Evolutionary conservation across 2,113 vertebrate species (phyloP).

Genomic region (Laterallus jamaicensis): DNA sequence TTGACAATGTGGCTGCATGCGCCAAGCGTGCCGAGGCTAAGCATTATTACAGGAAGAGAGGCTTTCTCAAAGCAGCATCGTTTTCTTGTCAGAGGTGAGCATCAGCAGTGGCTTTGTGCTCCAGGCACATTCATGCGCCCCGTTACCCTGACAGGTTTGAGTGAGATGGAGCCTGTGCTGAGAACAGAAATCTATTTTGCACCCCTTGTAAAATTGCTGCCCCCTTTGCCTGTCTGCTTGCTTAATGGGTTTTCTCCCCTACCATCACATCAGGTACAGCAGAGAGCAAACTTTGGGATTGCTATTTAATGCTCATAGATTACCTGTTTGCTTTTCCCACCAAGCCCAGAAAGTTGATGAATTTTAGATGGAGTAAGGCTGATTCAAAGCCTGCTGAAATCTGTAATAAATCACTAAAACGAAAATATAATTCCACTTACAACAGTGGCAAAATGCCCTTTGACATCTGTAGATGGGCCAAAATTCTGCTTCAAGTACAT

Average conservation of each 20-base stretch:
- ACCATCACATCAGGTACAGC: background rate
- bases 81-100: background rate
- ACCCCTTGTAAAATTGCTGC: background rate
- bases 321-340: constrained; percentile 35
- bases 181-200: background rate
- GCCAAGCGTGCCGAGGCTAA: background rate
- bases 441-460: constrained; percentile 2
- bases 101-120: background rate
- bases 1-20: background rate
- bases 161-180: background rate
- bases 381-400: constrained; percentile 12
- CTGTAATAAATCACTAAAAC: constrained; percentile 39
- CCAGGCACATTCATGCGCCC: background rate
- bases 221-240: background rate
- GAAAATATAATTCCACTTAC: constrained; percentile 29
- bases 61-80: background rate
- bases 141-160: background rate
- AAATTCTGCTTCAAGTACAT: background rate
- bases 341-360: constrained; percentile 33
- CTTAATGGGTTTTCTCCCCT: background rate
- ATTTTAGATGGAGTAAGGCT: constrained; percentile 28
- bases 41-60: background rate
- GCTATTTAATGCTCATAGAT: background rate
- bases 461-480: background rate
- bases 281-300: background rate